Conservation (phyloP, 2,113 vertebrate genomes). For the Struthidea cinerea region DNA sequence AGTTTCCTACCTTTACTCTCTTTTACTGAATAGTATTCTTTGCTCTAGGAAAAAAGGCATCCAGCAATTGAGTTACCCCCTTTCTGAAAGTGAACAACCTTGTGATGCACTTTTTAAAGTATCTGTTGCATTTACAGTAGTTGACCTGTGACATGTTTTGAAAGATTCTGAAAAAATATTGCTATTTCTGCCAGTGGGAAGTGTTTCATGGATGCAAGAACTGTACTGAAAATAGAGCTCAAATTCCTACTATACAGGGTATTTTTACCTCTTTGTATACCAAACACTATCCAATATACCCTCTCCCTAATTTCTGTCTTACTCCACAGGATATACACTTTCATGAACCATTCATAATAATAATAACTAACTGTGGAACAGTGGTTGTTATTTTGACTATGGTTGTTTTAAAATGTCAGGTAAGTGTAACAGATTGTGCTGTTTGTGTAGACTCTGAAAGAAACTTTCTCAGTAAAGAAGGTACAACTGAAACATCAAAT, state of each 20-base stretch:
- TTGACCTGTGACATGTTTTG: not conserved
- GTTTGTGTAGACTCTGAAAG: not conserved
- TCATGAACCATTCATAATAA: not conserved
- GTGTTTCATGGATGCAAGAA: not conserved
- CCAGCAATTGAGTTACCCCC: not conserved
- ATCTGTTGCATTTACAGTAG: not conserved
- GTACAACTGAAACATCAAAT: not conserved
- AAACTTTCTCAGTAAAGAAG: not conserved
- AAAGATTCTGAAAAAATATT: conserved; percentile 12
- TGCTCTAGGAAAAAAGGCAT: not conserved
- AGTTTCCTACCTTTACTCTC: not conserved
- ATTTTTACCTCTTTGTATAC: not conserved
- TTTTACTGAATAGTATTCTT: not conserved
- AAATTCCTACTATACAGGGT: not conserved
- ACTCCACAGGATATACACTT: not conserved
- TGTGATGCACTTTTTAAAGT: not conserved
- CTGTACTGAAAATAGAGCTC: not conserved
- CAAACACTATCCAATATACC: not conserved
- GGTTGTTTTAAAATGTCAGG: not conserved
- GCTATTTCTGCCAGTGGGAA: not conserved
- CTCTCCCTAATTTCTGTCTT: not conserved
- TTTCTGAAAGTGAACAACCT: not conserved
- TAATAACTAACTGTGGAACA: not conserved
- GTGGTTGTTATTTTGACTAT: not conserved
- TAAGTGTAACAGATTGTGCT: not conserved